A percentile compares a stretch with the other conserved stretches of the same genome.
These are phyloP conservation scores for Sminthurinus aureus DNA, from an alignment of 2,888 invertebrate species.

Conservation along the genomic window DNA sequence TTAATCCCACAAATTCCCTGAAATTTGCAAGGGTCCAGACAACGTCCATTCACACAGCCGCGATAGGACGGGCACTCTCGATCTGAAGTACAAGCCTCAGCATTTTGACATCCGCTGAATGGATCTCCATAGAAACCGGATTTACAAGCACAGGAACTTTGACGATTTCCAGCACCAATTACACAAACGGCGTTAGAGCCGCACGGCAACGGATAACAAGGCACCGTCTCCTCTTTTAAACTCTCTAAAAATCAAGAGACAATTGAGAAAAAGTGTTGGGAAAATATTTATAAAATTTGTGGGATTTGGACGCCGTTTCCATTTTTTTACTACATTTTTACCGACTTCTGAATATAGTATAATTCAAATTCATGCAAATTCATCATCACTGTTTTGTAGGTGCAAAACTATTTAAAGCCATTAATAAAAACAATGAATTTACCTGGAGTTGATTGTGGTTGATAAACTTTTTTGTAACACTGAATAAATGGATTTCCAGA, in stretches of 20 bases:
- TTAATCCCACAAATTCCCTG: conserved; percentile 44
- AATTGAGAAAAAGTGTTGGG: too few relatives aligned
- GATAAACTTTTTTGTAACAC: too few relatives aligned
- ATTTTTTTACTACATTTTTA: neutral
- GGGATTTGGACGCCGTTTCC: too few relatives aligned
- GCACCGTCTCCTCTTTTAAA: conserved; percentile 3
- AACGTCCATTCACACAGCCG: conserved; percentile 61
- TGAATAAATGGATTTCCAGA: too few relatives aligned
- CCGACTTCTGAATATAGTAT: too few relatives aligned
- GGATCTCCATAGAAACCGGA: conserved; percentile 74
- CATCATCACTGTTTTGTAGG: too few relatives aligned
- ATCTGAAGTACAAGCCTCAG: conserved; percentile 75
- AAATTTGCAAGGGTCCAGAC: conserved; percentile 65
- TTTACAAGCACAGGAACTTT: conserved; percentile 15
- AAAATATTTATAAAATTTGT: too few relatives aligned
- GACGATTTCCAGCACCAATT: neutral
- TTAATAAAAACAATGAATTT: too few relatives aligned
- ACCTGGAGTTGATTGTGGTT: too few relatives aligned
- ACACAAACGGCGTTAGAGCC: conserved; percentile 36
- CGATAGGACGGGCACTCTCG: conserved; percentile 74
- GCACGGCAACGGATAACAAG: conserved; percentile 36
- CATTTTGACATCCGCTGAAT: conserved; percentile 81
- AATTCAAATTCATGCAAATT: too few relatives aligned
- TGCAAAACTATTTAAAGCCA: too few relatives aligned
- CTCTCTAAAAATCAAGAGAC: neutral